Conservation (phyloP, 2,888 invertebrate species). For the Linnaemya vulpina region DNA sequence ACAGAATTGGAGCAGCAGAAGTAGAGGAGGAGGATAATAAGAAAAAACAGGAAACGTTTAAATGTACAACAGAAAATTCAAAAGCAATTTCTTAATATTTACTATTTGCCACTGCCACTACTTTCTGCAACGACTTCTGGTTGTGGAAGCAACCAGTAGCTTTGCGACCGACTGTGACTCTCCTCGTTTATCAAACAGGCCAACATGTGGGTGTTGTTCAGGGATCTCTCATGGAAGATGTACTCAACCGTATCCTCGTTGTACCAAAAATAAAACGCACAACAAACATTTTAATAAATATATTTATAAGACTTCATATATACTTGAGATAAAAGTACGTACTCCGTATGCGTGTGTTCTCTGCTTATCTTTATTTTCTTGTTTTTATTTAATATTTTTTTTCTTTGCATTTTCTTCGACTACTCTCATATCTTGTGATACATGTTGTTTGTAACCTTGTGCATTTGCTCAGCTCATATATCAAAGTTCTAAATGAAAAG, state of each 20-base stretch:
- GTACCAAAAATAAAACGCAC: slow-evolving; percentile 23
- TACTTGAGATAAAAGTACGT: slow-evolving; percentile 34
- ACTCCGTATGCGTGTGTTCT: not conserved
- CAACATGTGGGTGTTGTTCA: slow-evolving; percentile 40
- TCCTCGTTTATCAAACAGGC: slow-evolving; percentile 38
- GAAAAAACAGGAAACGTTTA: slow-evolving; percentile 40
- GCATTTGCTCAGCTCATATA: slow-evolving; percentile 75
- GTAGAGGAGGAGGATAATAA: not conserved
- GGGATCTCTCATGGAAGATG: slow-evolving; percentile 36
- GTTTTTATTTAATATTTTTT: slow-evolving; percentile 26
- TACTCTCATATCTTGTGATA: slow-evolving; percentile 67
- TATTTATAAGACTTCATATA: slow-evolving; percentile 31
- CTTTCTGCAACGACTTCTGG: not conserved
- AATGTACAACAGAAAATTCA: slow-evolving; percentile 53
- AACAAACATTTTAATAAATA: slow-evolving; percentile 50
- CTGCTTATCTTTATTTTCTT: slow-evolving; percentile 3
- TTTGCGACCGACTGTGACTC: slow-evolving; percentile 23
- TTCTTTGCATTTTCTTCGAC: slow-evolving; percentile 30
- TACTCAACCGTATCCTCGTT: slow-evolving; percentile 54
- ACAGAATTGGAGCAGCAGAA: slow-evolving; percentile 1
- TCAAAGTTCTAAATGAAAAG: slow-evolving; percentile 79
- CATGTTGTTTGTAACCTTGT: slow-evolving; percentile 69
- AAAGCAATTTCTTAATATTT: slow-evolving; percentile 61
- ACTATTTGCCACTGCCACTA: slow-evolving; percentile 13
- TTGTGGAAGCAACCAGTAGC: slow-evolving; percentile 55